These are phyloP conservation scores for Clinocottus analis DNA, from an alignment of 2,113 vertebrate genomes.

Conservation along the genomic window DNA sequence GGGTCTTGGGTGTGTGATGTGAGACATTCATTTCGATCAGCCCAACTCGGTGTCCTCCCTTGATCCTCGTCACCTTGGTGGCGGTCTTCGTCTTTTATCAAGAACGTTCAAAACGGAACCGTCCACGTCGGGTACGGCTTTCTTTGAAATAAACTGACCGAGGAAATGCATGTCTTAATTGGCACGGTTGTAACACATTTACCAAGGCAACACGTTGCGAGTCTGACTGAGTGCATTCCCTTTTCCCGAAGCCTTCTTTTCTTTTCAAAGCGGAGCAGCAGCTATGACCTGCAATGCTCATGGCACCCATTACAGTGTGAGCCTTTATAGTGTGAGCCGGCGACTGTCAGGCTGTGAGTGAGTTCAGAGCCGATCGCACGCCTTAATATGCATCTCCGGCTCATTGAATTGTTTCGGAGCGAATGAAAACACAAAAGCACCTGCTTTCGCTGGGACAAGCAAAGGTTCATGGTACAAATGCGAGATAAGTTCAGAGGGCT, in stretches of 20 bases:
- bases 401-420: conserved; percentile 40
- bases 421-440: conserved; percentile 54
- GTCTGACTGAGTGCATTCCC: conserved; percentile 6
- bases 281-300: conserved; percentile 25
- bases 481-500: conserved; percentile 31
- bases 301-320: conserved; percentile 29
- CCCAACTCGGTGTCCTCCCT: background rate
- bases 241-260: background rate
- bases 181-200: background rate
- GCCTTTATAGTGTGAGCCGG: conserved; percentile 19
- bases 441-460: conserved; percentile 29
- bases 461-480: conserved; percentile 40
- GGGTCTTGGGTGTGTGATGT: background rate
- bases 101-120: background rate
- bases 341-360: conserved; percentile 28
- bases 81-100: background rate
- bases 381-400: conserved; percentile 42
- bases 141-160: background rate
- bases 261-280: conserved; percentile 11
- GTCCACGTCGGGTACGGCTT: too few species aligned
- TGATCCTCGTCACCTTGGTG: background rate
- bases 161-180: conserved; percentile 13
- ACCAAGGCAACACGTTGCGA: background rate
- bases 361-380: conserved; percentile 13
- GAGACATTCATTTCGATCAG: background rate